A percentile compares a stretch with the other conserved stretches of the same genome.
Conservation (phyloP, 2,888 invertebrate species). For the Drosophila recens region DNA sequence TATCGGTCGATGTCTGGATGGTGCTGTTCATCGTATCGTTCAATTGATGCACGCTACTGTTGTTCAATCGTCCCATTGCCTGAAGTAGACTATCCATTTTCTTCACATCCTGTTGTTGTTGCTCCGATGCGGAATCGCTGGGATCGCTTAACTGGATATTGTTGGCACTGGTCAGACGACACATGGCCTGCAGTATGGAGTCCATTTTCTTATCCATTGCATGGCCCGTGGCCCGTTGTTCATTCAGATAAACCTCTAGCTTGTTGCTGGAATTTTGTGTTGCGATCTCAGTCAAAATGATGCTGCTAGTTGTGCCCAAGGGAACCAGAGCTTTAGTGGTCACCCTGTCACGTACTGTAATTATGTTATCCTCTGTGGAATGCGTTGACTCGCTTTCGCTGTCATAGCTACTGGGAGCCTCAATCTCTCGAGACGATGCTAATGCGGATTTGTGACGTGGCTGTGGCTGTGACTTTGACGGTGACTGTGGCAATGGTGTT, state of each 20-base stretch:
- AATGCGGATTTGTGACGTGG: neutral
- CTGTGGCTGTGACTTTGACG: neutral
- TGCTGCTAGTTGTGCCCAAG: neutral
- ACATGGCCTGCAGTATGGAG: slow-evolving; percentile 41
- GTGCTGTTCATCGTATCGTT: neutral
- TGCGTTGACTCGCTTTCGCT: slow-evolving; percentile 40
- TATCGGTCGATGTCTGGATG: slow-evolving; percentile 18
- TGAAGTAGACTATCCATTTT: slow-evolving; percentile 19
- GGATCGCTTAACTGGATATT: neutral
- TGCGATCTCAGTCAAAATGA: neutral
- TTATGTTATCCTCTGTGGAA: slow-evolving; percentile 27
- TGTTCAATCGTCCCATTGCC: slow-evolving; percentile 6
- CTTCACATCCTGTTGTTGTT: slow-evolving; percentile 1
- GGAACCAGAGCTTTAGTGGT: slow-evolving; percentile 3
- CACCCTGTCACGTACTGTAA: neutral
- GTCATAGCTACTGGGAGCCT: neutral
- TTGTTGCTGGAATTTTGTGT: neutral
- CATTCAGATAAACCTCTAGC: slow-evolving; percentile 35
- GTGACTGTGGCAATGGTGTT: neutral
- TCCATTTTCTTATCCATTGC: slow-evolving; percentile 57
- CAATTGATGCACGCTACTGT: neutral
- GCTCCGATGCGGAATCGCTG: neutral
- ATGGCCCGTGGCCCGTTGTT: slow-evolving; percentile 38
- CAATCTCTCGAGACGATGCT: neutral
- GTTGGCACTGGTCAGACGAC: slow-evolving; percentile 19